Conservation (phyloP, 2,797 vertebrate species). For the Odontamblyopus rebecca region DNA sequence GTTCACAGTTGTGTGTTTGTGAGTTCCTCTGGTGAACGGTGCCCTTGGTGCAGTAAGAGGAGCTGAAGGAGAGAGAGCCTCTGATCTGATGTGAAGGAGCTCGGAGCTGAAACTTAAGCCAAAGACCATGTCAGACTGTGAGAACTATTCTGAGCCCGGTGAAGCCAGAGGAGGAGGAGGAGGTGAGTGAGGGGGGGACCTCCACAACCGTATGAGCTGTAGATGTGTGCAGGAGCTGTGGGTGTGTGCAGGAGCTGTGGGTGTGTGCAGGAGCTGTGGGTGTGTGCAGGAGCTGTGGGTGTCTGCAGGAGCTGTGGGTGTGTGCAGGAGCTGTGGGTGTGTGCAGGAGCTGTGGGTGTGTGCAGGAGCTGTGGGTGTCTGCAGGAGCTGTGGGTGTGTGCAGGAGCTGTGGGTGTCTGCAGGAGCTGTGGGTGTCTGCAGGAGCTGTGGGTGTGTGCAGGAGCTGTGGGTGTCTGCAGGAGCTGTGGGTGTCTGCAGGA, state of each 20-base stretch:
- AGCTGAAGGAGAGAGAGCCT: constrained; percentile 56
- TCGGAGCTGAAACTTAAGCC: constrained; percentile 81
- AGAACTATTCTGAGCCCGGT: constrained; percentile 86
- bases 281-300: constrained; percentile 39
- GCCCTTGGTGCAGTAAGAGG: constrained; percentile 34
- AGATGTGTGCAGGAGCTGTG: constrained; percentile 39
- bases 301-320: constrained; percentile 38
- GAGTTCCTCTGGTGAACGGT: constrained; percentile 57
- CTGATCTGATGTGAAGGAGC: constrained; percentile 78
- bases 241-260: constrained; percentile 38
- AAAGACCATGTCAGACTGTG: constrained; percentile 82
- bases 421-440: constrained; percentile 45
- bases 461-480: constrained; percentile 41
- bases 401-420: constrained; percentile 34
- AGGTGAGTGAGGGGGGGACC: constrained; percentile 42
- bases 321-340: constrained; percentile 40
- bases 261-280: constrained; percentile 35
- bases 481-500: too few species aligned
- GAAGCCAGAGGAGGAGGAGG: constrained; percentile 68
- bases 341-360: constrained; percentile 45
- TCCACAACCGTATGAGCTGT: constrained; percentile 37
- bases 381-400: constrained; percentile 39
- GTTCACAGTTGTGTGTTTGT: constrained; percentile 25
- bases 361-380: constrained; percentile 39
- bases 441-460: constrained; percentile 40